phyloP scores from a whole-genome alignment of 2,797 vertebrate species.

The Chelidonichthys spinosus region DNA sequence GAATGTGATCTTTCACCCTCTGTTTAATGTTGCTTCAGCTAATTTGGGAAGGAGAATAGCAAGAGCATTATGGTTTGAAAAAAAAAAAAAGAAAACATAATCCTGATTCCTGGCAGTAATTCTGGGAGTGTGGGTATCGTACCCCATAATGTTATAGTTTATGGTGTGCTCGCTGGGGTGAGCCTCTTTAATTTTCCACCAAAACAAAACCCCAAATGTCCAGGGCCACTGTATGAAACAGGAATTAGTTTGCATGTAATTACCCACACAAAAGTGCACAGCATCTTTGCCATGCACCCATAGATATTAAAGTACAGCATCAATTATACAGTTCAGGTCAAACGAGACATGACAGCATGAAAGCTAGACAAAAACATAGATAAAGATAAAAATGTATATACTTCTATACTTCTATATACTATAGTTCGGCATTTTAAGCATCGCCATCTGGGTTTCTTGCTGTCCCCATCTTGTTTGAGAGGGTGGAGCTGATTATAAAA shows the following conservation, averaged over 20 bases:
- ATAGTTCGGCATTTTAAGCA: not conserved
- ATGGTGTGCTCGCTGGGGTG: constrained; percentile 46
- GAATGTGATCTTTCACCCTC: constrained; percentile 54
- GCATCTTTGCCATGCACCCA: constrained; percentile 52
- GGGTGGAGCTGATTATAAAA: too few relatives aligned
- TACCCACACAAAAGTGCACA: constrained; percentile 59
- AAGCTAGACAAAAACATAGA: constrained; percentile 2
- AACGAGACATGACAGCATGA: constrained; percentile 15
- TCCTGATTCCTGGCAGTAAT: constrained; percentile 58
- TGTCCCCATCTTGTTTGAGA: too few relatives aligned
- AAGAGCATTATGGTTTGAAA: constrained; percentile 66
- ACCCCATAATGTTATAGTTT: constrained; percentile 42
- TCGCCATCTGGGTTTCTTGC: too few relatives aligned
- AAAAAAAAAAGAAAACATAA: constrained; percentile 48
- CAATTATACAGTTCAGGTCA: constrained; percentile 61
- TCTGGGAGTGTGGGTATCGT: constrained; percentile 51
- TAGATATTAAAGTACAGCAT: constrained; percentile 61
- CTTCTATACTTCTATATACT: too few relatives aligned
- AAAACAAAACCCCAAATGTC: constrained; percentile 65
- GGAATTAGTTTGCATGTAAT: constrained; percentile 71
- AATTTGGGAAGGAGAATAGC: constrained; percentile 56
- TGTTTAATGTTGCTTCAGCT: constrained; percentile 47
- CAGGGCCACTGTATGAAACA: constrained; percentile 59
- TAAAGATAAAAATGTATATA: too few relatives aligned
- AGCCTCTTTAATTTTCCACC: constrained; percentile 70